Base-by-base conservation (phyloP, 2,888 invertebrate genomes). In the Poecilus cupreus region DNA sequence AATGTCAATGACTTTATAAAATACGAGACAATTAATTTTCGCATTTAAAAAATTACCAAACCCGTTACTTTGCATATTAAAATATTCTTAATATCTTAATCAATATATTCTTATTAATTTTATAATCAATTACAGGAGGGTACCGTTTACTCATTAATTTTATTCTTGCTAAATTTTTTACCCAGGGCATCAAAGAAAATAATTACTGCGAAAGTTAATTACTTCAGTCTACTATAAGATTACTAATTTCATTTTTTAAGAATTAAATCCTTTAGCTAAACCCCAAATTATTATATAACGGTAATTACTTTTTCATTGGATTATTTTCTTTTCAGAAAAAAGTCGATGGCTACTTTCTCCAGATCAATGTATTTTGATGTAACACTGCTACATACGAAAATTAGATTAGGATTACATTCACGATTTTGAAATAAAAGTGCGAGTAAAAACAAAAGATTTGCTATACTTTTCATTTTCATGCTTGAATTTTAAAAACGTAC, bases 311-410 rank as follows among this genome's bases (percentile, higher is more conserved):
- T 68, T 68, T 37, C 64, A 37, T 32, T 18, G 8, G 16, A 51
- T 18, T 39, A 68, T 68, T 68, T 60, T 68, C 64, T 39, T 68
- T 37, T 68, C 18, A 68, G 64, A 16, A 18, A 37, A 60, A 68
- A 60, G 37, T 68, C 37, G 32, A 68, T 68, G 64, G 37, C 37
- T 37, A 68, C 64, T 68, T 68, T 68, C 64, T 37, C 37, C 37
- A 26, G 18, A 68, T 68, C 64, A 37, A 68, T 37, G 22, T 37
- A 68, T 22, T 68, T 37, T 18, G 39, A 2, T 37, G 32, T 39
- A 0, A 37, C 43, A 43, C 22, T 60, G 26, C 26, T 26, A 26
- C 60, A 60, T 57, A 24, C 60, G 13, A n/a, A n/a, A n/a, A n/a
- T n/a, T 54, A 22, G 43, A 3, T 4, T 60, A 13, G 2, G 24